Base-by-base conservation (phyloP, 2,113 vertebrate species). In the Apeltes quadracus region DNA sequence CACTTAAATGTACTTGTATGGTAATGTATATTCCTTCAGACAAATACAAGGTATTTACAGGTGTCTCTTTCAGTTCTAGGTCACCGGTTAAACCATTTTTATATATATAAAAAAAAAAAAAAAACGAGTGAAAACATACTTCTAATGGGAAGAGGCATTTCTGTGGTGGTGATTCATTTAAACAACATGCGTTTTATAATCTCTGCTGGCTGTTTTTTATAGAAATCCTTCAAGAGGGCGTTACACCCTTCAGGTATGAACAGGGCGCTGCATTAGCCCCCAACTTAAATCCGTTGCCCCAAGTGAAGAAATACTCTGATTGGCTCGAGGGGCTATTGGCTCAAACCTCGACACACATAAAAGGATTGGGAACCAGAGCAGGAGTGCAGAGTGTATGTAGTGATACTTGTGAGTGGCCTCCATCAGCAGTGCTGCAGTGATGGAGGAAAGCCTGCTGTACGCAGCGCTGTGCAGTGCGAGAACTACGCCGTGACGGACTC, bases 261-360 rank as follows among this genome's bases (percentile, higher is more conserved):
- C 82, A 63, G 69, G 55, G 18, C 1, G 27, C 65, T 58, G 44
- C 76, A 75, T 75, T 69, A 77, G 73, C 69, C 34, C n/a, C 72
- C 7, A 1, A 79, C 66, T 79, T 83, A 59, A 46, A 70, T 66
- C 51, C 1, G 51, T 27, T 75, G n/a, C 65, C 69, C 46, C 63
- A 15, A 71, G 71, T 57, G 57, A 76, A 75, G 76, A 54, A 53
- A 82, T 85, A 83, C 82, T 72, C n/a, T 86, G 88, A 76, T 64
- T 72, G 85, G 46, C 71, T 74, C 67, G 73, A 79, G 74, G 72
- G 69, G 68, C 81, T 85, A 81, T 84, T 82, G 84, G 79, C 73
- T 67, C 64, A 66, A 62, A 81, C 73, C 80, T 84, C 59, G 78
- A 59, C 65, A 44, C 51, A 71, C 74, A 76, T 81, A 68, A 81